Evolutionary conservation across 2,797 vertebrate species (phyloP), one percentile per base, ranked within the genome.

Genomic region (Scolopax bukidnonensis): DNA sequence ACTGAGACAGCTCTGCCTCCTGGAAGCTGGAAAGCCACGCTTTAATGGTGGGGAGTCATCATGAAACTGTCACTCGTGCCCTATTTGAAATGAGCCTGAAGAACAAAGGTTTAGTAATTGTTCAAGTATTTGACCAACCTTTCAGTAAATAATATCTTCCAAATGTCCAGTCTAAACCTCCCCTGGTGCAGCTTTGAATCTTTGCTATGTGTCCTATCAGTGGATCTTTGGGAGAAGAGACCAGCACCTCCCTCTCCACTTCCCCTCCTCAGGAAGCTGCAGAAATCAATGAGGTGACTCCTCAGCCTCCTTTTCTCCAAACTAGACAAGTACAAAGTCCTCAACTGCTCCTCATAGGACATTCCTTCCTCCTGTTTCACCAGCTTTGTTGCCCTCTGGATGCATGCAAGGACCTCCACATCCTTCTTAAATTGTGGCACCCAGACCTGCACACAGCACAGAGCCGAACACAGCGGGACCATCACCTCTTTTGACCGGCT

Each of bases 391-490:
- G 20, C 11, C 3, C 13, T 32, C 25, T 14, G 32, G 23, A 25
- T 1, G 2, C 36, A 4, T 9, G 8, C 38, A 14, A 27, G 28
- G 19, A 25, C 10, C 23, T 48, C n/a, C 27, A 40, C 6, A 33
- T 9, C 54, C n/a, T 61, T 12, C 33, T 3, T 25, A 21, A 28
- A 25, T 16, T 3, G 47, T 16, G 8, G 32, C 10, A 16, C 47
- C 19, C 67, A 53, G 79, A 51, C 28, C 16, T 24, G 56, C 56
- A 20, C 38, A 10, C 27, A 63, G 50, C 6, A 2, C 33, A 47
- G 15, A 1, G 1, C 36, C 17, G 30, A 57, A 25, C 2, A 43
- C 51, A n/a, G 76, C 0, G 0, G 43, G 59, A 43, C 9, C 3
- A 16, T 50, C 43, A 15, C 38, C 41, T 30, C 57, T 41, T 17